phyloP scores from a whole-genome alignment of 2,888 invertebrate genomes.

The Scaptomyza tumidula region DNA sequence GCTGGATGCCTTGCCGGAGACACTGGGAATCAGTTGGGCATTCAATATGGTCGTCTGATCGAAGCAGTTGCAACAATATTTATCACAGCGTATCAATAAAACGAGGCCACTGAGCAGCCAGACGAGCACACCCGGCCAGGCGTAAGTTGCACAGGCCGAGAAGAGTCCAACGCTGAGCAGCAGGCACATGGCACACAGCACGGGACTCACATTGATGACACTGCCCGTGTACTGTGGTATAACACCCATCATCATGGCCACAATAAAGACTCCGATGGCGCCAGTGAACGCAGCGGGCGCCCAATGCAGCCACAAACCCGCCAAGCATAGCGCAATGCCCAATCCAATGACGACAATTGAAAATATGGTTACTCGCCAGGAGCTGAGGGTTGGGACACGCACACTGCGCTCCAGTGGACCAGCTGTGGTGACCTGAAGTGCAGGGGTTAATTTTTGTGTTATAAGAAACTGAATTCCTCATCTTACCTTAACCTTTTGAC shows the following conservation, averaged over 20 bases:
- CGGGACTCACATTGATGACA: conserved; percentile 81
- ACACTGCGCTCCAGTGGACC: conserved; percentile 83
- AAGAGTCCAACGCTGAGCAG: conserved; percentile 79
- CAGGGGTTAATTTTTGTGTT: rapidly evolving
- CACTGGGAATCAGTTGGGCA: conserved; percentile 82
- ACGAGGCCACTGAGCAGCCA: conserved; percentile 82
- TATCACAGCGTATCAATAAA: conserved; percentile 83
- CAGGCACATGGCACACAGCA: conserved; percentile 80
- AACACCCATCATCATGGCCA: conserved; percentile 83
- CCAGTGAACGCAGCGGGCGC: conserved; percentile 80
- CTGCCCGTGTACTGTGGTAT: conserved; percentile 84
- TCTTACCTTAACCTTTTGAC: conserved; percentile 89
- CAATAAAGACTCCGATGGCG: conserved; percentile 79
- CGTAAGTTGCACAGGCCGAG: conserved; percentile 79
- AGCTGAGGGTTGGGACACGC: conserved; percentile 82
- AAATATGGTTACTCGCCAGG: conserved; percentile 83
- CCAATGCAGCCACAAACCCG: conserved; percentile 77
- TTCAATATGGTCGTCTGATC: conserved; percentile 77
- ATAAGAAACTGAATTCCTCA: rapidly evolving
- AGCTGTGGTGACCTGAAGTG: conserved; percentile 82
- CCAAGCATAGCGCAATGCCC: conserved; percentile 78
- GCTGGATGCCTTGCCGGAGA: conserved; percentile 78
- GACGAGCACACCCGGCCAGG: conserved; percentile 83
- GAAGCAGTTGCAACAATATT: conserved; percentile 83
- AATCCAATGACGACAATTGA: conserved; percentile 79